phyloP scores from a whole-genome alignment of 2,888 invertebrate species.

The Axea sp. region DNA sequence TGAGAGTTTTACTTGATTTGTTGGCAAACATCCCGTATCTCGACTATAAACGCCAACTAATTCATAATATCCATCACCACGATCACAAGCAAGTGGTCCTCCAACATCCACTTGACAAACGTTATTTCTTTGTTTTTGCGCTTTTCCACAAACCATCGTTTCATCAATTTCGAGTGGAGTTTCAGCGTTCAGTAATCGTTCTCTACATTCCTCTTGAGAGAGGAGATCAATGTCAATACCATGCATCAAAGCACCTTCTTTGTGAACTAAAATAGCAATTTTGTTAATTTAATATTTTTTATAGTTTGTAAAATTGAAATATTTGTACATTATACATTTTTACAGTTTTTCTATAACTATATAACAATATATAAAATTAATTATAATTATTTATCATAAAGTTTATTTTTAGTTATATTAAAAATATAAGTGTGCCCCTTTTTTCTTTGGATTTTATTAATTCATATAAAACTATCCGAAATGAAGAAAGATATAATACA shows the following conservation, averaged over 20 bases:
- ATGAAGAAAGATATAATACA: no score
- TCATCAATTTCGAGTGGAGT: constrained; percentile 81
- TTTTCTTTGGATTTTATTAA: no score
- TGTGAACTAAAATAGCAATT: constrained; percentile 83
- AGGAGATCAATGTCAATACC: constrained; percentile 85
- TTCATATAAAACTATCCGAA: no score
- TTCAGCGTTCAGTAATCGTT: constrained; percentile 81
- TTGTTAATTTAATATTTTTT: no score
- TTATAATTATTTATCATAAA: no score
- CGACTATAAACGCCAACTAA: constrained; percentile 88
- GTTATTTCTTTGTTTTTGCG: constrained; percentile 83
- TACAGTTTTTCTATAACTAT: no score
- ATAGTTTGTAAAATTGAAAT: no score
- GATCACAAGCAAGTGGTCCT: constrained; percentile 89
- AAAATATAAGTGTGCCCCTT: no score
- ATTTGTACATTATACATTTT: no score
- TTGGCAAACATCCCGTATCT: constrained; percentile 84
- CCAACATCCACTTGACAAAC: constrained; percentile 91
- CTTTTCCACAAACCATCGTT: constrained; percentile 85
- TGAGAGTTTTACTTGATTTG: constrained; percentile 76
- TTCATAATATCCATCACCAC: constrained; percentile 84
- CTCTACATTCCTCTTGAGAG: constrained; percentile 83
- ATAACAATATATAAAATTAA: no score
- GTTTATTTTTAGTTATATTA: no score
- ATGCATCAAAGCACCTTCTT: constrained; percentile 88